Percentiles rank a stretch among this genome's conserved stretches.
phyloP scores from a whole-genome alignment of 2,113 vertebrate species.

The Indri indri region DNA sequence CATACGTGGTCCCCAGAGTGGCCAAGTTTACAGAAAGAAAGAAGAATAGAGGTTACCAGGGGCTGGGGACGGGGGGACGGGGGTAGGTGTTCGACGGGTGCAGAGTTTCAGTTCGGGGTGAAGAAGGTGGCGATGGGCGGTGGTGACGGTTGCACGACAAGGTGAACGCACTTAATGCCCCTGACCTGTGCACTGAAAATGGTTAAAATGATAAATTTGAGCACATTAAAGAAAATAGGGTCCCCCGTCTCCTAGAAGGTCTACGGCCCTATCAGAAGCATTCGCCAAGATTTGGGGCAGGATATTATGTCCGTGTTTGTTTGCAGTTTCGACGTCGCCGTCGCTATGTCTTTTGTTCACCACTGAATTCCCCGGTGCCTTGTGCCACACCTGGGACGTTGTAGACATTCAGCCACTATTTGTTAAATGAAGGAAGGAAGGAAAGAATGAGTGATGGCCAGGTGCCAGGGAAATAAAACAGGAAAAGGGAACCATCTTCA shows the following conservation, averaged over 20 bases:
- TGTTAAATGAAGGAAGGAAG: neutral
- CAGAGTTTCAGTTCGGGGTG: neutral
- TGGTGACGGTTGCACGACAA: neutral
- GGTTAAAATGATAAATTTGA: neutral
- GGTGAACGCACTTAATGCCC: neutral
- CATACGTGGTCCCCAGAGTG: neutral
- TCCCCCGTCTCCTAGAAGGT: neutral
- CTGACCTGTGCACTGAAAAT: neutral
- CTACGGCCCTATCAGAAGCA: neutral
- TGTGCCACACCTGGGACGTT: neutral
- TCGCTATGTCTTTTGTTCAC: neutral
- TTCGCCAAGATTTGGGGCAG: fast-evolving
- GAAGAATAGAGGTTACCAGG: fast-evolving
- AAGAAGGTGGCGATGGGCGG: no score
- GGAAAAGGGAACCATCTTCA: neutral
- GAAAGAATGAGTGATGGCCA: neutral
- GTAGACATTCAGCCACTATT: neutral
- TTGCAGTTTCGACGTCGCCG: neutral
- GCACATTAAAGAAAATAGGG: neutral
- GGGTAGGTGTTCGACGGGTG: neutral
- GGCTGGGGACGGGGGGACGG: fast-evolving
- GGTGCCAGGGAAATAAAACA: neutral
- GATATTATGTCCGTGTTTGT: neutral
- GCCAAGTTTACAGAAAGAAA: neutral
- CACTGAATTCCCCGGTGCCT: neutral